Evolutionary conservation across 2,113 vertebrate species (phyloP).

Genomic region (Genyomyrus donnyi): DNA sequence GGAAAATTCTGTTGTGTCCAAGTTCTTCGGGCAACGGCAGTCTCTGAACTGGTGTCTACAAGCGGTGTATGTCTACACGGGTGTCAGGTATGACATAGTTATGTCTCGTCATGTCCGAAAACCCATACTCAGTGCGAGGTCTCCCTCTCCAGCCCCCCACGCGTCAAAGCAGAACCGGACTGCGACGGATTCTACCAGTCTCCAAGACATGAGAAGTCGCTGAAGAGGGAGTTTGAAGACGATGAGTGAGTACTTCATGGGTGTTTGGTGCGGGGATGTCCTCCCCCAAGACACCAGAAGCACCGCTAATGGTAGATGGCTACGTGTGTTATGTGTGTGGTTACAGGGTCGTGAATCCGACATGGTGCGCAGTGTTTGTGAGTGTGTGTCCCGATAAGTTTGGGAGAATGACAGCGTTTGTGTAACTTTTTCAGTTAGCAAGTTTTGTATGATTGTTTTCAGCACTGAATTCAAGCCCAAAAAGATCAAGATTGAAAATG

Average conservation of each 20-base stretch:
- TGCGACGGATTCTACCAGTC: slow-evolving; percentile 71
- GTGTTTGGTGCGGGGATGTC: not conserved
- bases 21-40: not conserved
- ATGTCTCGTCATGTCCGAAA: not conserved
- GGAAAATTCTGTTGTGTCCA: not conserved
- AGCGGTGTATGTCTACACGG: not conserved
- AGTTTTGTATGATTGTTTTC: slow-evolving; percentile 30
- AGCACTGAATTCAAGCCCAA: slow-evolving; percentile 85
- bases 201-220: slow-evolving; percentile 72
- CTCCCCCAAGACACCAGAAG: not conserved
- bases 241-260: slow-evolving; percentile 70
- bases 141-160: slow-evolving; percentile 59
- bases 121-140: not conserved
- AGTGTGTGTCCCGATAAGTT: not conserved
- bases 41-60: not conserved
- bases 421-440: not conserved
- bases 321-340: not conserved
- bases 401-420: not conserved
- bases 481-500: slow-evolving; percentile 87
- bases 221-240: slow-evolving; percentile 77
- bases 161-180: slow-evolving; percentile 82
- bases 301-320: not conserved
- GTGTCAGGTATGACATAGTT: not conserved
- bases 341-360: not conserved
- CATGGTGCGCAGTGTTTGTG: not conserved